Base-by-base conservation (phyloP, 1,140 invertebrate species). In the Drosophila carrolli region DNA sequence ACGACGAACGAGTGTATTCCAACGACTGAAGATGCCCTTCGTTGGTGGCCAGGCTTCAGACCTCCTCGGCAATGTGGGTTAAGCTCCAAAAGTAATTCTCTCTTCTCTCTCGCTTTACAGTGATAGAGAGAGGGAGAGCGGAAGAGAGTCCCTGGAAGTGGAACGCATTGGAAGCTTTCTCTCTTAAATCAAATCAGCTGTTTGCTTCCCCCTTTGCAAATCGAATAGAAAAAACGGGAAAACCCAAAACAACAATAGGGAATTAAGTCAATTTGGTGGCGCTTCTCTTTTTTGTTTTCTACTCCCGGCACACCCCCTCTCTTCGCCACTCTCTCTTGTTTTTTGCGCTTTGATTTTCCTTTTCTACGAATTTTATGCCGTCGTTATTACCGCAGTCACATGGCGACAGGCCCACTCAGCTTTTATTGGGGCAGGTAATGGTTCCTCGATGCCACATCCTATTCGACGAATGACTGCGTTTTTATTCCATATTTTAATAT, bases 1-100 rank as follows among this genome's bases (percentile, higher is more conserved):
- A 86, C 81, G 86, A 65, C 86, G 85, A 81, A 75, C 84, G 84
- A 90, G 76, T 90, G 86, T 78, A 90, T 84, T 89, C 84, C 84
- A 90, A 90, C 84, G 86, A 89, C 86, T 89, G 61, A 89, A 89
- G 66, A 46, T 53, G 48, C 50, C 29, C 27, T 68, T 90, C 73
- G 51, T 50, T 16, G 58, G 11, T 51, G 80, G 66, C 77, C 74
- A 68, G 51, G 63, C 53, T 66, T 79, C 72, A 76, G 41, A 19
- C 62, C 66, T 47, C 72, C 35, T 61, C 56, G 74, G 48, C 48
- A 56, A 83, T 83, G 60, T 83, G 80, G 80, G 80, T 83, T 86
- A 81, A 78, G 79, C 79, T 77, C 75, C 63, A 50, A 44, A 14
- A 41, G 13, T n/a, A 11, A 5, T 5, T 10, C 32, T 7, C 32